Conservation (phyloP, 2,797 vertebrate genomes). For the Peromyscus aztecus region DNA sequence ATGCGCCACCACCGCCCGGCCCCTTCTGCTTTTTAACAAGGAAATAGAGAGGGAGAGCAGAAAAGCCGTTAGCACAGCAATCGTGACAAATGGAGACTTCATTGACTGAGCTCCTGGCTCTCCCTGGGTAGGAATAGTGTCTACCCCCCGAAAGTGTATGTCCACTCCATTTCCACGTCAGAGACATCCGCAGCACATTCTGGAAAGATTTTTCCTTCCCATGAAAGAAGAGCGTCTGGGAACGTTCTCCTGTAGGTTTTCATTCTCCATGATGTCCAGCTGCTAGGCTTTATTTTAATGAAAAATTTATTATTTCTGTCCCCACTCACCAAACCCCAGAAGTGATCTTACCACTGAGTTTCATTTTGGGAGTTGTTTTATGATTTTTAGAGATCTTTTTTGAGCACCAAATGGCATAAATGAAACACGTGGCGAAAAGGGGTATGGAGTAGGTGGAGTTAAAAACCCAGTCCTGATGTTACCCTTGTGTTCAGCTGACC, state of each 20-base stretch:
- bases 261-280: neutral
- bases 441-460: neutral
- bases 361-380: neutral
- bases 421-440: neutral
- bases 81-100: neutral
- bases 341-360: neutral
- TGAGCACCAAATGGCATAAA: neutral
- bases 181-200: neutral
- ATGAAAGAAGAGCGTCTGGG: neutral
- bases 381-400: neutral
- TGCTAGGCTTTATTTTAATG: slow-evolving; percentile 27
- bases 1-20: no score
- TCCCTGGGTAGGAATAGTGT: neutral
- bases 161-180: neutral
- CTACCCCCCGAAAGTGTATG: neutral
- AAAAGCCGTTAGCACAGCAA: neutral
- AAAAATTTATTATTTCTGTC: neutral
- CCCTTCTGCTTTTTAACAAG: neutral
- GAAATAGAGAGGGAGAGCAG: neutral
- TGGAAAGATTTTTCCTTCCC: neutral
- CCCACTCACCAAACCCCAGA: neutral
- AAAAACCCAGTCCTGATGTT: neutral
- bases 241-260: neutral
- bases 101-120: no score
- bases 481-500: neutral